Evolutionary conservation across 2,113 vertebrate species (phyloP), one percentile per base, ranked within the genome.

Genomic region (Toxotes jaculatrix): DNA sequence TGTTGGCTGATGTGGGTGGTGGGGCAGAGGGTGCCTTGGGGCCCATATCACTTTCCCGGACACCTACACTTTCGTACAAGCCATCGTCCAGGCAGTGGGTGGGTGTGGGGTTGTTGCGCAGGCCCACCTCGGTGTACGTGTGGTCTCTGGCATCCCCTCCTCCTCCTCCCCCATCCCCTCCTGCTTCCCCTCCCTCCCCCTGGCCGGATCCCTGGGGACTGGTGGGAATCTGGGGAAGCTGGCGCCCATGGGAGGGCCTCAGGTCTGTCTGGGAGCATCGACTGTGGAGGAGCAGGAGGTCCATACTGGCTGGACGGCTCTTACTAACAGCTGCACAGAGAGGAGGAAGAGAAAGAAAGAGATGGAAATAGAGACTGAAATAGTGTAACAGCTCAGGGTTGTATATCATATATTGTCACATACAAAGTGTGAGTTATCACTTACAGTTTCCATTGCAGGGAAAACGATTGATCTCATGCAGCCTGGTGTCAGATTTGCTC

Each of bases 401-500:
- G 69, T 73, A 21, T 59, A 43, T 88, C 47, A 82, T 59, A 80
- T 70, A 78, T 49, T 31, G 63, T 72, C 66, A 84, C 45, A 79
- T 31, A 56, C 27, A 60, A 73, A 74, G 61, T 40, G 57, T 80
- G 82, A 79, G 61, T 51, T 57, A 64, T 67, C 80, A 93, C 94
- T 94, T 90, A 96, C 95, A 93, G 73, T 94, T 95, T 79, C 94
- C 92, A 61, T 94, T 95, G 91, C 93, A 95, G 81, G 94, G 87
- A 79, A 94, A 89, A 75, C 93, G 93, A 86, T 94, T 94, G 90
- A 95, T 93, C 89, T 95, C 95, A 27, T 95, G 93, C 76, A 96
- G 91, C 79, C 94, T 90, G 82, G 95, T 96, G 93, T 96, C 95
- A 49, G 95, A 96, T 90, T 96, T 95, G 88, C 95, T 96, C 94